Evolutionary conservation across 2,888 invertebrate species (phyloP), one percentile per base, ranked within the genome.

Genomic region (Allolobophora icterica): DNA sequence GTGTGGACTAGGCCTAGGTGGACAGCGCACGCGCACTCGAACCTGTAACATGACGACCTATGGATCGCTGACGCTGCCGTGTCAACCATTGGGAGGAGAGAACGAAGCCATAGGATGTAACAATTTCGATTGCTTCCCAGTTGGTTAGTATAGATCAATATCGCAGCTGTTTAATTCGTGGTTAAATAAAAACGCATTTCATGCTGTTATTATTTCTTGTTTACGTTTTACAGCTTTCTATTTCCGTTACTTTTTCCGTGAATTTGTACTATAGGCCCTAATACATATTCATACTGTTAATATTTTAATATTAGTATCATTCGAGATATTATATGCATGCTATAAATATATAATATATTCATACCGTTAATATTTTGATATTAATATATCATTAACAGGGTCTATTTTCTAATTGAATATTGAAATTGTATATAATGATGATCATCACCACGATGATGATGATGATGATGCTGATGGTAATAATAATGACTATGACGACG

Each of bases 1-100:
- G 34, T 93, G 93, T 91, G 92, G 71, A 1, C 8, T n/a, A 8
- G 91, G 71, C 0, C 0, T n/a, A n/a, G 91, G 91, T 1, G 92
- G 92, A n/a, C 34, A 83, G 35, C 90, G 89, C 38, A 34, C n/a
- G 6, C 90, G 92, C n/a, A 90, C 11, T 35, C 45, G 93, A 45
- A 90, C 84, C 8, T 93, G 93, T 84, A 89, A 90, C 38, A 94
- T 93, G 34, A 94, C 94, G 30, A 92, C 92, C 84, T 92, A 94
- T 91, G 93, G 93, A 87, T 87, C 89, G n/a, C 42, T 87, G 42
- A 87, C 91, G 21, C 91, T 91, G 52, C 91, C 91, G 3, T 91
- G 91, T 91, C 91, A 89, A 13, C 35, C 84, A 34, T 5, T 89
- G 40, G 89, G 33, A 6, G 71, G 40, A 42, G 34, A 45, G 13